Conservation (phyloP, 2,113 vertebrate species). For the Thymallus thymallus region DNA sequence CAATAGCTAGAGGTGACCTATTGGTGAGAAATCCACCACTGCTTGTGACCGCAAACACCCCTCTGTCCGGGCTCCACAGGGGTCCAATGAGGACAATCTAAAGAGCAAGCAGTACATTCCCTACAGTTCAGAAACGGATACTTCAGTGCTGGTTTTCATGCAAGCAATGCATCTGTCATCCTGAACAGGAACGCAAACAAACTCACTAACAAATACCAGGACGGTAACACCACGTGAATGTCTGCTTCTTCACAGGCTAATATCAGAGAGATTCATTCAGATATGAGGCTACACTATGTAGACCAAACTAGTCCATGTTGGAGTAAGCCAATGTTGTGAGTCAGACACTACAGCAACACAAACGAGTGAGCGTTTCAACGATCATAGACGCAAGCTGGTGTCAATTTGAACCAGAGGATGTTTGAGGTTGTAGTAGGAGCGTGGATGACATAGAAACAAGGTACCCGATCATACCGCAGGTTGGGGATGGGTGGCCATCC, state of each 20-base stretch:
- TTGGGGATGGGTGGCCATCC: no score
- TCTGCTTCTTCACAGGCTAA: slow-evolving; percentile 28
- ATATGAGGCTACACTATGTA: slow-evolving; percentile 10
- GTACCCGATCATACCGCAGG: no score
- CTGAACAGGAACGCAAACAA: slow-evolving; percentile 58
- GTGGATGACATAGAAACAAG: no score
- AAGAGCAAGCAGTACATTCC: slow-evolving; percentile 33
- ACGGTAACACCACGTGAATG: slow-evolving; percentile 20
- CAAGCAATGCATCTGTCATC: slow-evolving; percentile 54
- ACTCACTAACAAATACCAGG: slow-evolving; percentile 51
- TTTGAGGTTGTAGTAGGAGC: no score
- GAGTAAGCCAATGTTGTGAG: no score
- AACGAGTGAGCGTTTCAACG: no score
- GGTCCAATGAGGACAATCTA: slow-evolving; percentile 36
- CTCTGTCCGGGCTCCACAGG: slow-evolving; percentile 8
- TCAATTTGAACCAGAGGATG: no score
- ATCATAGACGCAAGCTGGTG: no score
- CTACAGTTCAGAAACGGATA: slow-evolving; percentile 31
- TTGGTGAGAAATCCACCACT: slow-evolving; percentile 36
- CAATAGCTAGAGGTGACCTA: slow-evolving; percentile 20
- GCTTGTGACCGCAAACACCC: slow-evolving; percentile 31
- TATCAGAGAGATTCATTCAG: not conserved
- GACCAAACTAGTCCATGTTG: no score
- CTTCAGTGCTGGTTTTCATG: slow-evolving; percentile 35
- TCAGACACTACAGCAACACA: no score